Evolutionary conservation across 2,113 vertebrate species (phyloP), one percentile per base, ranked within the genome.

Genomic region (Micromys minutus): DNA sequence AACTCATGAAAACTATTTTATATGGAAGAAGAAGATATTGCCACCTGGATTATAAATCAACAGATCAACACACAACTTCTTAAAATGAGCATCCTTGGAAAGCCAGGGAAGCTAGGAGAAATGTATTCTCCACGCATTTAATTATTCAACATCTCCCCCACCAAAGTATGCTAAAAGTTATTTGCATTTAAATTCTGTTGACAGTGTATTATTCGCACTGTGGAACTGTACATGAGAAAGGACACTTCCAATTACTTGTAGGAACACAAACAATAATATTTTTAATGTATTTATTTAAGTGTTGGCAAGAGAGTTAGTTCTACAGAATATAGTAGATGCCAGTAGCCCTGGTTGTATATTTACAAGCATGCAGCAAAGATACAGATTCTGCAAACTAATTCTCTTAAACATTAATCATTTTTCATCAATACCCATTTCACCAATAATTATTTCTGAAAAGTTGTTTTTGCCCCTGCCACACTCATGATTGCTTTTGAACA

Each of bases 141-240:
- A 88, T 93, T 93, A 96, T 67, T 39, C 5, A 69, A 26, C 7
- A 42, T 96, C 75, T 97, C 42, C 83, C 83, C 50, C 59, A 67
- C 63, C 47, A 85, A 94, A 67, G 63, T 45, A 87, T 47, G 95
- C 69, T 80, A 94, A 90, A 90, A 91, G 59, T 94, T 93, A 95
- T 88, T 92, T 88, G 59, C 65, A 85, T 94, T 31, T 81, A 88
- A 97, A 93, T 96, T 91, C n/a, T 93, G 29, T 94, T 93, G 95
- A 94, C 80, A 72, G 26, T 77, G 15, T 88, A 57, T 92, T 94
- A 87, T 93, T 95, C 50, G 95, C 67, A 93, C 45, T 39, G 42
- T 34, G 76, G 71, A 76, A 90, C 59, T 52, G 19, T 71, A 59
- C 61, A 77, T 42, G 17, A 89, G 39, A 76, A 93, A 93, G 65